Evolutionary conservation across 1,140 invertebrate genomes (phyloP), one percentile per base, ranked within the genome.

Genomic region (Schmidtea mediterranea): DNA sequence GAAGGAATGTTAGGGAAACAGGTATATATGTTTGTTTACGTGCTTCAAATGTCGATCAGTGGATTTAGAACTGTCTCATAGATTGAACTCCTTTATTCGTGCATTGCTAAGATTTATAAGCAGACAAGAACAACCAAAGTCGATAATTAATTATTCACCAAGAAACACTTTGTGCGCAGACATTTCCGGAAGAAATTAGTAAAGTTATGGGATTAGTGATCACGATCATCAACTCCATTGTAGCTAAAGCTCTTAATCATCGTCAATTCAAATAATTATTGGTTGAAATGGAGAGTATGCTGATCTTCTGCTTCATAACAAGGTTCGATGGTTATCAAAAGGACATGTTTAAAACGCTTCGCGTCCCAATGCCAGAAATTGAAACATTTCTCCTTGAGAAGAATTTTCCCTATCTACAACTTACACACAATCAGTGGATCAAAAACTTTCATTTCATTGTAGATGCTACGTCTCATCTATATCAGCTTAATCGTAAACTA

Each of bases 131-230:
- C n/a, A n/a, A n/a, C n/a, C n/a, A n/a, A n/a, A n/a, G n/a, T n/a
- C n/a, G n/a, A n/a, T n/a, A n/a, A n/a, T n/a, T n/a, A n/a, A 32
- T 32, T 32, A 32, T 32, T 32, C 26, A 32, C 10, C 26, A 32
- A 32, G 26, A 32, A 32, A 10, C 26, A 32, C 10, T 32, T 6
- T 40, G 3, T 40, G 38, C 5, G 38, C 38, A 40, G 38, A 40
- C 38, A 40, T 40, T 16, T 40, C 38, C 38, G 5, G 38, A 16
- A 40, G 38, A 40, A 40, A 40, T 40, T 40, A 6, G 38, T n/a
- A 40, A 40, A n/a, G n/a, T n/a, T n/a, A 40, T 19, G 38, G 38
- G n/a, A 40, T 40, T 40, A n/a, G 38, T 40, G 38, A 40, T 40
- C n/a, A n/a, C 5, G 3, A 40, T 40, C 6, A 5, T 40, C n/a